Conservation (phyloP, 2,113 vertebrate species). For the Vidua macroura region DNA sequence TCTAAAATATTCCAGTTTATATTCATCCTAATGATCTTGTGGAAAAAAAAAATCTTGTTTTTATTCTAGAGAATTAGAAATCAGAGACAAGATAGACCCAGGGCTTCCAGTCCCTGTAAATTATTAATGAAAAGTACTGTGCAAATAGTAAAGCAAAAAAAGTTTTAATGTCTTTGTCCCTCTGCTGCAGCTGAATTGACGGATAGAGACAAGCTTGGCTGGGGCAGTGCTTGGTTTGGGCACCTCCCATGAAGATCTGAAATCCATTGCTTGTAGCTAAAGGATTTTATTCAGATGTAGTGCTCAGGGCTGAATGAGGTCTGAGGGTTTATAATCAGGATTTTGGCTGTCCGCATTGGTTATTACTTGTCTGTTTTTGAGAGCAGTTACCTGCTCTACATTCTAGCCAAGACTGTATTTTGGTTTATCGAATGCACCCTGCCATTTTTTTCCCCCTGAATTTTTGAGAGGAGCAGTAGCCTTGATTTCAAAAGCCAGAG, state of each 20-base stretch:
- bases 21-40: neutral
- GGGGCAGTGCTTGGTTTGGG: neutral
- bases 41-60: neutral
- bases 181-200: neutral
- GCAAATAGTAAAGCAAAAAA: slow-evolving; percentile 16
- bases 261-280: neutral
- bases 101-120: neutral
- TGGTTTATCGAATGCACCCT: neutral
- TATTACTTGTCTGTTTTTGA: neutral
- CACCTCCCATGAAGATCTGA: neutral
- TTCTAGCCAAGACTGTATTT: neutral
- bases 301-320: neutral
- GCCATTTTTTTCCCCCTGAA: neutral
- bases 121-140: slow-evolving; percentile 14
- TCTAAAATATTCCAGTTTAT: neutral
- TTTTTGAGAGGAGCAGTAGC: neutral
- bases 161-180: neutral
- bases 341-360: neutral
- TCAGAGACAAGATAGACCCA: neutral
- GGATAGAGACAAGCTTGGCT: neutral
- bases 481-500: neutral
- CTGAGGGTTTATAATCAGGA: neutral
- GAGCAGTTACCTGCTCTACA: neutral
- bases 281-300: neutral
- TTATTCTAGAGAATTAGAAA: neutral